These are phyloP conservation scores for Pemphigus obesinymphae DNA, from an alignment of 1,140 invertebrate species.

Conservation along the genomic window DNA sequence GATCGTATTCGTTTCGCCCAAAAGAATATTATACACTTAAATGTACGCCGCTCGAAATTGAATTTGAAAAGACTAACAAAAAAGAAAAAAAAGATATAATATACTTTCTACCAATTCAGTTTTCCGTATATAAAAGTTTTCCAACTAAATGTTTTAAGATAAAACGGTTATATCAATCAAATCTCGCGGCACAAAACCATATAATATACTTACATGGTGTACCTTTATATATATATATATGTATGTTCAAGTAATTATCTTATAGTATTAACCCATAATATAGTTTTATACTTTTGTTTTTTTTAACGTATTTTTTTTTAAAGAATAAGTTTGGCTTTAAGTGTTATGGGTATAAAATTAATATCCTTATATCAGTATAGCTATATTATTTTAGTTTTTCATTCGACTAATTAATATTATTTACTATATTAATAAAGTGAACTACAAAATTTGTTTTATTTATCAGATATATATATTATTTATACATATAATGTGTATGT, in stretches of 20 bases:
- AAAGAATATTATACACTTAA: conserved; percentile 41
- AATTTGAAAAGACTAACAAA: conserved; percentile 18
- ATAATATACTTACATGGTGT: neutral
- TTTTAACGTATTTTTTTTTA: too few species aligned
- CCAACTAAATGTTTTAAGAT: conserved; percentile 1
- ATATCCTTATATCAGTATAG: too few species aligned
- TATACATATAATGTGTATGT: too few species aligned
- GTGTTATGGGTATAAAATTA: too few species aligned
- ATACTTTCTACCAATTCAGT: conserved; percentile 13
- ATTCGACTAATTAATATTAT: too few species aligned
- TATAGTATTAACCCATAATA: too few species aligned
- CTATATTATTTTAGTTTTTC: too few species aligned
- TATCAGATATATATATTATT: too few species aligned
- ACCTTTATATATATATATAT: neutral
- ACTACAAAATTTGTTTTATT: too few species aligned
- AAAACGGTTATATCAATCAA: conserved; percentile 37
- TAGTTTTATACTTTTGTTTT: too few species aligned
- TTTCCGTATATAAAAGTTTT: conserved; percentile 2
- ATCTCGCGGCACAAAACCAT: neutral
- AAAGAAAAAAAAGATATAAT: conserved; percentile 5
- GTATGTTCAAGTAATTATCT: neutral
- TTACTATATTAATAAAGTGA: too few species aligned
- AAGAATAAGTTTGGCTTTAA: too few species aligned
- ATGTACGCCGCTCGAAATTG: conserved; percentile 29
- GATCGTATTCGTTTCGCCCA: conserved; percentile 29